Base-by-base conservation (phyloP, 1,140 invertebrate species). In the Scaptomyza pallida region DNA sequence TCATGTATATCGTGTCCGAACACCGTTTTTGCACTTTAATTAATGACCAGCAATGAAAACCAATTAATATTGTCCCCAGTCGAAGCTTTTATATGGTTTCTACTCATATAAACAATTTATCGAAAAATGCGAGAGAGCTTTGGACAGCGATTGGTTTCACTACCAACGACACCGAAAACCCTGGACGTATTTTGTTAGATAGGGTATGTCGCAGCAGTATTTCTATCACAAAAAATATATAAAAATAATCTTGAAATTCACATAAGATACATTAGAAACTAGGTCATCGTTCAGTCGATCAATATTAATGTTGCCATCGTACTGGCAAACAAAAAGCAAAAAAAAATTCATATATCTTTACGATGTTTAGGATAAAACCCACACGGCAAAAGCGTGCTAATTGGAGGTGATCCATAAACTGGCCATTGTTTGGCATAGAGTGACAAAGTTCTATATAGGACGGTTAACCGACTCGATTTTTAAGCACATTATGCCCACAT, bases 31-130 rank as follows among this genome's bases (percentile, higher is more conserved):
- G 16, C 19, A 59, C 62, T 47, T 62, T 40, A 86, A 88, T 86
- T 88, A 86, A 88, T 88, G 71, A 37, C 74, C 71, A 73, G 75
- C 64, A 76, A 83, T 85, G 79, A 74, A 78, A 74, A 47, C 10
- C 33, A 63, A 61, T 61, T 60, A 56, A 71, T 72, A n/a, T n/a
- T n/a, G 59, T 55, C 26, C 72, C 62, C 70, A 73, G 72, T 56
- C 51, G n/a, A 63, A 79, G 77, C 69, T 88, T 86, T 86, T 88
- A 88, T 82, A 72, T 68, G 54, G 48, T 62, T 51, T 43, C 30
- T n/a, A n/a, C n/a, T 33, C 62, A 30, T 30, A 30, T 9, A 30
- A 9, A 8, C 9, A 12, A 21, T 21, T 69, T 73, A 81, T n/a
- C n/a, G n/a, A n/a, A n/a, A n/a, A n/a, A n/a, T n/a, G n/a, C n/a